These are phyloP conservation scores for Ophthalmolycus amberensis DNA, from an alignment of 2,113 vertebrate species.

Conservation along the genomic window DNA sequence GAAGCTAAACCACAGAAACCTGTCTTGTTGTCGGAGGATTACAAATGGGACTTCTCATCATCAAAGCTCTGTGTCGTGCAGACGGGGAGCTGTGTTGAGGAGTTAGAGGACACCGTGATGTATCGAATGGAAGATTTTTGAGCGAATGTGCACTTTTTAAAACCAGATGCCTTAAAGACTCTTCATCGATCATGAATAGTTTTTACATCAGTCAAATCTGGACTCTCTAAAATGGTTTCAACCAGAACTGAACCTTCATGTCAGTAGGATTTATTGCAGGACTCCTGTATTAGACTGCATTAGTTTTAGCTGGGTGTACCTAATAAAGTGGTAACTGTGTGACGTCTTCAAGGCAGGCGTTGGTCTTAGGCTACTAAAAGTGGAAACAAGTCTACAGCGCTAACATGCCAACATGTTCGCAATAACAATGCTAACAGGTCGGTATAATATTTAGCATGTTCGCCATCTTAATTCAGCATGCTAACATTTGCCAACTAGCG, in stretches of 20 bases:
- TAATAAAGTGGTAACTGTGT: neutral
- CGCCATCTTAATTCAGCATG: neutral
- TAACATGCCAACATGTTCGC: neutral
- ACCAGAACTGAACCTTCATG: neutral
- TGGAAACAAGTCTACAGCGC: neutral
- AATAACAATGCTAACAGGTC: neutral
- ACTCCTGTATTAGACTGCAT: neutral
- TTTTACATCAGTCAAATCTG: slow-evolving; percentile 24
- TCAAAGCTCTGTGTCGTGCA: slow-evolving; percentile 30
- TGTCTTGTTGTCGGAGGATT: slow-evolving; percentile 43
- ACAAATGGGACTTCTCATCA: slow-evolving; percentile 41
- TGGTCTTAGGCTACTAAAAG: neutral
- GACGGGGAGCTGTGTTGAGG: neutral
- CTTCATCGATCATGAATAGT: slow-evolving; percentile 8
- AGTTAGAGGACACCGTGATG: slow-evolving; percentile 19
- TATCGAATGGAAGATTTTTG: slow-evolving; percentile 12
- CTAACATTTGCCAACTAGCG: neutral
- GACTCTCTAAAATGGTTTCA: neutral
- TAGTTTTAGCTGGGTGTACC: neutral
- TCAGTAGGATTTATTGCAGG: neutral
- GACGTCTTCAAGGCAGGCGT: neutral
- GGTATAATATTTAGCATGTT: neutral
- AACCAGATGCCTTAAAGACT: slow-evolving; percentile 26
- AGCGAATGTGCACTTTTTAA: slow-evolving; percentile 38
- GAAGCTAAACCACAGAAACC: slow-evolving; percentile 51